phyloP scores from a whole-genome alignment of 2,113 vertebrate genomes.

The Prionailurus viverrinus region DNA sequence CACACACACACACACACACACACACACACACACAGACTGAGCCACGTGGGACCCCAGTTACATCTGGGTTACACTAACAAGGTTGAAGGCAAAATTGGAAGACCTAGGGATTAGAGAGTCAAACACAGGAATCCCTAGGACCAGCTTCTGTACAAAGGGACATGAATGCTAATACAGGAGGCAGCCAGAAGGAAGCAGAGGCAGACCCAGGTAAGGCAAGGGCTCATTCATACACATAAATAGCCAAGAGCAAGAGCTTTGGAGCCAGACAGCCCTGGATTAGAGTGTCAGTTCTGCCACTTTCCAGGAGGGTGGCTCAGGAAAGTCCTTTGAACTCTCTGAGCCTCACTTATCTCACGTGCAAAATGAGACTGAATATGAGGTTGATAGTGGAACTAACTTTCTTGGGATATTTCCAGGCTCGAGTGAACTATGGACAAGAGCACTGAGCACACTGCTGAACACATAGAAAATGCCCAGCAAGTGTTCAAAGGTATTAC shows the following conservation, averaged over 20 bases:
- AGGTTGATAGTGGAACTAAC: background rate
- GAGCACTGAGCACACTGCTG: background rate
- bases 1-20: background rate
- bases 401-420: too few species aligned
- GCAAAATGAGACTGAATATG: background rate
- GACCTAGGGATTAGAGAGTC: background rate
- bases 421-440: fast-evolving
- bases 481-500: fast-evolving
- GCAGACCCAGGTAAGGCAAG: background rate
- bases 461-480: fast-evolving
- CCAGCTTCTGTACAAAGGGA: background rate
- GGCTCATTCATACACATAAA: fast-evolving
- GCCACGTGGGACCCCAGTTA: background rate
- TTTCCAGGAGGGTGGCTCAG: too few species aligned
- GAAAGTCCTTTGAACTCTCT: background rate
- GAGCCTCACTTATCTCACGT: background rate
- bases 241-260: background rate
- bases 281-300: fast-evolving
- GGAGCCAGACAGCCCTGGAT: background rate
- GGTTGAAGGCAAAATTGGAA: background rate
- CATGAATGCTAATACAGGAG: background rate
- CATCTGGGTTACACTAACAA: background rate
- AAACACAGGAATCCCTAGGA: background rate
- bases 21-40: background rate
- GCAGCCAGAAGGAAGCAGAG: background rate